Percentiles rank a stretch among this genome's conserved stretches.
These are phyloP conservation scores for Diabrotica undecimpunctata DNA, from an alignment of 1,140 invertebrate genomes.

Conservation along the genomic window DNA sequence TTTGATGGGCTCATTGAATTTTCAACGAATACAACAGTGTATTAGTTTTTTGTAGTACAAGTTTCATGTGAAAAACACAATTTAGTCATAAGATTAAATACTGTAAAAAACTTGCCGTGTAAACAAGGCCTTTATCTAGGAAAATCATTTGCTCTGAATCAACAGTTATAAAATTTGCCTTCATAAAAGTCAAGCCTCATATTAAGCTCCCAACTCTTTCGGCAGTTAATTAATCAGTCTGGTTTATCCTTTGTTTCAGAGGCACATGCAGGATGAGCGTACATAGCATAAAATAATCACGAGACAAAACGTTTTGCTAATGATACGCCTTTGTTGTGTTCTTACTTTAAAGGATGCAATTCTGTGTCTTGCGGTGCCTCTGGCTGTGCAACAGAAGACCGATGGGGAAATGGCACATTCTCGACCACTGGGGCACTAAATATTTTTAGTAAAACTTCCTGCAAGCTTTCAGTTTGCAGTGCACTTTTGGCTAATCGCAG, in stretches of 20 bases:
- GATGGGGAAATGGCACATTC: conserved; percentile 28
- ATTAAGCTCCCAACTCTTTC: background rate
- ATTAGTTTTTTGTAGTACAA: no score
- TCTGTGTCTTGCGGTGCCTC: conserved; percentile 49
- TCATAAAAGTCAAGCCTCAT: no score
- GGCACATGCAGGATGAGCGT: conserved; percentile 67
- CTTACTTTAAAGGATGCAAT: conserved; percentile 45
- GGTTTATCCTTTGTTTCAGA: conserved; percentile 67
- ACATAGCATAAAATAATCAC: conserved; percentile 36
- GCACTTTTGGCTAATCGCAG: background rate
- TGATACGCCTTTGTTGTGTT: conserved; percentile 46
- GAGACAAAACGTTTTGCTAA: conserved; percentile 35
- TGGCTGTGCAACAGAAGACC: conserved; percentile 45
- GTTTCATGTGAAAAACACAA: no score
- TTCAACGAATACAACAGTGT: no score
- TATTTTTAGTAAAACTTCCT: conserved; percentile 35
- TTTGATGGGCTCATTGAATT: no score
- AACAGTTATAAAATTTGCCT: no score
- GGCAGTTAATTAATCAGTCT: conserved; percentile 54
- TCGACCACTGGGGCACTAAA: background rate
- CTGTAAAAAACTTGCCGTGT: no score
- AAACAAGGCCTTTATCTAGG: no score
- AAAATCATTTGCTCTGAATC: no score
- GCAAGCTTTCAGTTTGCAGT: conserved; percentile 24
- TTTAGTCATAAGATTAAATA: no score